phyloP scores from a whole-genome alignment of 2,888 invertebrate species.

The Caenorhabditis sinica region DNA sequence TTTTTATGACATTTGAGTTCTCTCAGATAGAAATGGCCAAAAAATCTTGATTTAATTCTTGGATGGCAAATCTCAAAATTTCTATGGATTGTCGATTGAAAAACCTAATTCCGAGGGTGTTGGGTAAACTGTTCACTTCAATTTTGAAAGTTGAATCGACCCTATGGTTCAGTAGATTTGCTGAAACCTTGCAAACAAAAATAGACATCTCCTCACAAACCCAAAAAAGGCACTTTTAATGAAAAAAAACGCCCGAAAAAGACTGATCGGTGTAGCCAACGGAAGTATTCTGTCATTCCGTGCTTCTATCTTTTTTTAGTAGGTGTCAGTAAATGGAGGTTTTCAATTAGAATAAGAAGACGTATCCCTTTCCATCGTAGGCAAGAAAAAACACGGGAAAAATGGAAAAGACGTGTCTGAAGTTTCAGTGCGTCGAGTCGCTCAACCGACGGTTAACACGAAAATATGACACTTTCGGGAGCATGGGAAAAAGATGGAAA shows the following conservation, averaged over 20 bases:
- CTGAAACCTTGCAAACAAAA: no score
- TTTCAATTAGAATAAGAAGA: constrained; percentile 54
- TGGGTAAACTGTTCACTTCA: no score
- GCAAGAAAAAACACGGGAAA: constrained; percentile 21
- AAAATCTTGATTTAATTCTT: no score
- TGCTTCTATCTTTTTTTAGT: constrained; percentile 19
- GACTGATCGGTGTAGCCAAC: constrained; percentile 6
- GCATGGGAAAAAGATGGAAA: constrained; percentile 29
- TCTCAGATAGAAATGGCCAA: no score
- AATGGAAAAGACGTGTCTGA: constrained; percentile 40
- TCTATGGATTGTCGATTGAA: no score
- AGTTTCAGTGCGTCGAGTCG: constrained; percentile 51
- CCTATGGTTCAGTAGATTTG: no score
- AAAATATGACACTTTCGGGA: constrained; percentile 65
- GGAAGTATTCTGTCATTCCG: constrained; percentile 38
- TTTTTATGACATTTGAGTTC: background rate
- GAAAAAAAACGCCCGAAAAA: constrained; percentile 21
- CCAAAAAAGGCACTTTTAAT: background rate
- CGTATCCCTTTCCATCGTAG: constrained; percentile 16
- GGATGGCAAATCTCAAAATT: no score
- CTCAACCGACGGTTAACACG: constrained; percentile 65
- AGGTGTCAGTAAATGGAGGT: constrained; percentile 41
- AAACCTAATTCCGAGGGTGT: no score
- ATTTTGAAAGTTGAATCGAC: no score
- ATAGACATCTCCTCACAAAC: no score